Evolutionary conservation across 2,113 vertebrate genomes (phyloP), one percentile per base, ranked within the genome.

Genomic region (Baryphthengus martii): DNA sequence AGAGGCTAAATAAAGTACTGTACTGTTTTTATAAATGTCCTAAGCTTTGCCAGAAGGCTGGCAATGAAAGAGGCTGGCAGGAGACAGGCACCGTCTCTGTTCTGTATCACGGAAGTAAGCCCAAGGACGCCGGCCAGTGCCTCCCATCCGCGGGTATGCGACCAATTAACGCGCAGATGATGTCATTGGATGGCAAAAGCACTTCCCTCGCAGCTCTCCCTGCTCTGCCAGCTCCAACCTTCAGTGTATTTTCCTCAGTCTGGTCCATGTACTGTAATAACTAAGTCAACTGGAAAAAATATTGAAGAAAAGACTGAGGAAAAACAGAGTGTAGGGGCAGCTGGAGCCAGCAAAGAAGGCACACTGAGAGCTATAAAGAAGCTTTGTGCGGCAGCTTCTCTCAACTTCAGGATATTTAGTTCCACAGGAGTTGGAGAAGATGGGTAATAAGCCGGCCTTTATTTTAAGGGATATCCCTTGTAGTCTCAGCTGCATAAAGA

Each of bases 201-300:
- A 56, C 90, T 97, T 95, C 93, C 94, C 93, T 89, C 75, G 66
- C 79, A 20, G 90, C 78, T 49, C 86, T 66, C 81, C 85, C 55
- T 24, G 37, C 68, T 65, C 93, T 86, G 93, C 96, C 97, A 93
- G 83, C 92, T 94, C 94, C 82, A 39, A 67, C 94, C 95, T 90
- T 71, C 89, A 78, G 68, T 84, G 95, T 65, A 92, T 95, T 97
- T 93, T 88, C 95, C 95, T 97, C 95, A 84, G 92, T 71, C 89
- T 55, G 55, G 75, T 91, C 96, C 90, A 53, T 91, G 97, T 63
- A 93, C 97, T 97, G 85, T 96, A 97, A 96, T 96, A 96, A 95
- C 84, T 85, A 97, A 98, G 97, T 97, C 97, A 97, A 95, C 97
- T 97, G 97, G 96, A 97, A 97, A 96, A 96, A 97, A 94, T 83